These are phyloP conservation scores for Proterorhinus semilunaris DNA, from an alignment of 2,113 vertebrate species.

Conservation along the genomic window DNA sequence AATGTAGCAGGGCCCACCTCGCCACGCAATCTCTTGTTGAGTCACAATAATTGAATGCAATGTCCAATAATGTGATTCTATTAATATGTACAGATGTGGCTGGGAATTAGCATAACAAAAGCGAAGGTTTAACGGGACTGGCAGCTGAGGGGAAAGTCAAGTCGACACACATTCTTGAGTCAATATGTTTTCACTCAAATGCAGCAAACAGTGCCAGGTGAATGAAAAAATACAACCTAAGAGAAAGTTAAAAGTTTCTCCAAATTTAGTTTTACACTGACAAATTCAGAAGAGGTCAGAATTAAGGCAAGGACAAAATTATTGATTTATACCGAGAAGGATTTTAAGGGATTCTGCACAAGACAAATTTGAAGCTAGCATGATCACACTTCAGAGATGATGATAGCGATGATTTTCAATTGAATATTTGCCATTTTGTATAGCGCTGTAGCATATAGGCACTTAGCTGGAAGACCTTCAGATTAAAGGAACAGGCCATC, in stretches of 20 bases:
- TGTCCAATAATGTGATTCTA: constrained; percentile 42
- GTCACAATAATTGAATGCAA: constrained; percentile 49
- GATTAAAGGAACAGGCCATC: neutral
- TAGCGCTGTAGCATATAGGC: too few relatives aligned
- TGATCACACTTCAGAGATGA: too few relatives aligned
- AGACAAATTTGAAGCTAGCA: neutral
- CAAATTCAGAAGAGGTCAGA: neutral
- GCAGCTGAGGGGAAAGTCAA: constrained; percentile 3
- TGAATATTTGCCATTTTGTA: too few relatives aligned
- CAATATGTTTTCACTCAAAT: constrained; percentile 1
- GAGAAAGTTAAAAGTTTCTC: neutral
- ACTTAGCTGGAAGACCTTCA: neutral
- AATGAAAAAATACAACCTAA: neutral
- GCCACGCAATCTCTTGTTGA: constrained; percentile 47
- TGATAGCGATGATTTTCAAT: too few relatives aligned
- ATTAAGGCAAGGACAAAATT: neutral
- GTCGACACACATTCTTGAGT: neutral
- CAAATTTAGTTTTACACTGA: neutral
- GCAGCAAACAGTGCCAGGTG: neutral
- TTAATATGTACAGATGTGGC: constrained; percentile 22
- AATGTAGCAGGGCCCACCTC: constrained; percentile 54
- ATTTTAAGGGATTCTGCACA: neutral
- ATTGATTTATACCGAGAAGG: neutral
- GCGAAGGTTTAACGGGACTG: constrained; percentile 29
- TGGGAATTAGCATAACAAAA: constrained; percentile 57